Percentiles rank a stretch among this genome's conserved stretches.
These are phyloP conservation scores for Pampusana beccarii DNA, from an alignment of 2,113 vertebrate genomes.

Conservation along the genomic window DNA sequence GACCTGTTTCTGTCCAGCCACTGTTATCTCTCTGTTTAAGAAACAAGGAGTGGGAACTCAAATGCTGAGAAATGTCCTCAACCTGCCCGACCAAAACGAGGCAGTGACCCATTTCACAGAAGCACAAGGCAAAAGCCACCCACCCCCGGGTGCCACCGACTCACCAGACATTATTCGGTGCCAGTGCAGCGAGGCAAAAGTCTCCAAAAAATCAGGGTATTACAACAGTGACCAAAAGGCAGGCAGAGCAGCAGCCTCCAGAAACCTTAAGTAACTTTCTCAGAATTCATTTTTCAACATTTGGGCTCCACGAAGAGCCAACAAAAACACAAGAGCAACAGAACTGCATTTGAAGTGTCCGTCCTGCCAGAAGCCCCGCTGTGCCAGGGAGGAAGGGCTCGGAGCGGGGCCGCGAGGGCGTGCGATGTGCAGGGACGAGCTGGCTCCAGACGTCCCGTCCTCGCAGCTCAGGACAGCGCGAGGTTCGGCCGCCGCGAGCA, in stretches of 20 bases:
- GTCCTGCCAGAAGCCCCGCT: background rate
- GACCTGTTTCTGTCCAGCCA: background rate
- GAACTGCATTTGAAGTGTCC: conserved; percentile 19
- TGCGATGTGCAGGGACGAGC: conserved; percentile 30
- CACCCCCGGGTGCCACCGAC: background rate
- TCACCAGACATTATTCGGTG: background rate
- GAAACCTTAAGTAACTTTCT: conserved; percentile 59
- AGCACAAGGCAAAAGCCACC: background rate
- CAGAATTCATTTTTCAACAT: conserved; percentile 47
- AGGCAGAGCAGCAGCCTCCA: conserved; percentile 7
- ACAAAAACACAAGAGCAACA: conserved; percentile 51
- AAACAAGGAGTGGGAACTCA: background rate
- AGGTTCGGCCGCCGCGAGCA: background rate
- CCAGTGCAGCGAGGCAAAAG: background rate
- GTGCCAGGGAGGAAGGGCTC: conserved; percentile 9
- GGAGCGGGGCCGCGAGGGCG: background rate
- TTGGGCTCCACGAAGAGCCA: conserved; percentile 31
- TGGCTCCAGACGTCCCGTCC: conserved; percentile 23
- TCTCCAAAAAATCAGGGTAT: background rate
- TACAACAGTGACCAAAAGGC: background rate
- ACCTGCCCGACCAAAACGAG: background rate
- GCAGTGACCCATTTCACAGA: background rate
- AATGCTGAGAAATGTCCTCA: background rate
- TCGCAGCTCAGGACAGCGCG: background rate
- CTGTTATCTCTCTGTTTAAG: background rate